A percentile compares a stretch with the other conserved stretches of the same genome.
Evolutionary conservation across 2,113 vertebrate species (phyloP).

Genomic region (Bucco capensis): DNA sequence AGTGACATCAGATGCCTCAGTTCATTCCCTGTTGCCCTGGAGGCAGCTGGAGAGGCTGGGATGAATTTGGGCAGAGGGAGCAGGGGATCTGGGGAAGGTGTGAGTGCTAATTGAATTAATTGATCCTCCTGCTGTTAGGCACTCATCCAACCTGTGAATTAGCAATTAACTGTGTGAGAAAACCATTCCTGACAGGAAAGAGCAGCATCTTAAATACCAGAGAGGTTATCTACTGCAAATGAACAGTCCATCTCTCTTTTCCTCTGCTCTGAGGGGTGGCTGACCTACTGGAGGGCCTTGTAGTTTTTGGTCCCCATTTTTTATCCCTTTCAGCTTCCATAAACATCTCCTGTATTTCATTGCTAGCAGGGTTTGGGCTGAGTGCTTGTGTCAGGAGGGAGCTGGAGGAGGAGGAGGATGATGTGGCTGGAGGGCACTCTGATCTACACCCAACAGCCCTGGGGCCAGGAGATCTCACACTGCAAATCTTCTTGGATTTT

Average conservation of each 20-base stretch:
- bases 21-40: neutral
- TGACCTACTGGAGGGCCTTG: neutral
- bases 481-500: neutral
- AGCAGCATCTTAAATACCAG: slow-evolving; percentile 15
- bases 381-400: neutral
- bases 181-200: neutral
- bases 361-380: neutral
- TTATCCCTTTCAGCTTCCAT: neutral
- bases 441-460: too few relatives aligned
- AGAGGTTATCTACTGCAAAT: neutral
- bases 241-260: neutral
- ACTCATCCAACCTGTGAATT: slow-evolving; percentile 31
- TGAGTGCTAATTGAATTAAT: slow-evolving; percentile 57
- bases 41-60: neutral
- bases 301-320: neutral
- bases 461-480: neutral
- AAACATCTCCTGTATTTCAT: neutral
- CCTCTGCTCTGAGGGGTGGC: neutral
- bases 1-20: neutral
- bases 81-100: neutral
- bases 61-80: neutral
- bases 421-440: neutral
- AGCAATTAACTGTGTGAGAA: slow-evolving; percentile 41
- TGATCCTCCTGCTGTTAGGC: slow-evolving; percentile 32
- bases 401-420: neutral